A percentile compares a stretch with the other conserved stretches of the same genome.
These are phyloP conservation scores for Macrosiphum euphorbiae DNA, from an alignment of 2,888 invertebrate genomes.

Conservation along the genomic window DNA sequence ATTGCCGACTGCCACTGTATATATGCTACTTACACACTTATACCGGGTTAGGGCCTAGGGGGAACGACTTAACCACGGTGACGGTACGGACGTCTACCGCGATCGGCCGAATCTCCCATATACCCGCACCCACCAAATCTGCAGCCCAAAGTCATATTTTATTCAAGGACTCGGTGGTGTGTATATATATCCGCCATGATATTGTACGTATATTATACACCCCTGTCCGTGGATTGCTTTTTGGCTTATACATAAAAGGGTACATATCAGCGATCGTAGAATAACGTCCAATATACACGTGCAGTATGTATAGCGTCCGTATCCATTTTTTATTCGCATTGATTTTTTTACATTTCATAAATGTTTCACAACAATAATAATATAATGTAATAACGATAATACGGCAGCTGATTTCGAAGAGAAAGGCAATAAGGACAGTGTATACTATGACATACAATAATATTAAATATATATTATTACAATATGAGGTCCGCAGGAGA, in stretches of 20 bases:
- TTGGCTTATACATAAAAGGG: neutral
- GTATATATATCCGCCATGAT: neutral
- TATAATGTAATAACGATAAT: neutral
- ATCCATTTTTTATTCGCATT: neutral
- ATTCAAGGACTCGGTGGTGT: neutral
- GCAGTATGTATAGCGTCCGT: neutral
- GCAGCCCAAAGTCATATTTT: conserved; percentile 11
- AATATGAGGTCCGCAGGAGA: neutral
- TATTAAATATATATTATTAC: neutral
- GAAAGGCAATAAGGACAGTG: neutral
- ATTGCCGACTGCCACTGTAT: neutral
- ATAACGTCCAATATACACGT: neutral
- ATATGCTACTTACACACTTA: neutral
- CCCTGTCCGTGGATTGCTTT: neutral
- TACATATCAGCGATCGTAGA: neutral
- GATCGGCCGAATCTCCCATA: neutral
- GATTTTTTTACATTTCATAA: neutral
- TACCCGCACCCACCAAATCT: neutral
- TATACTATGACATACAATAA: neutral
- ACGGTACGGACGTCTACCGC: neutral
- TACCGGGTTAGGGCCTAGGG: neutral
- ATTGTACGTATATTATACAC: neutral
- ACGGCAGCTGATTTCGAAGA: neutral
- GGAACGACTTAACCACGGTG: neutral
- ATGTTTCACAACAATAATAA: neutral